Conservation (phyloP, 2,888 invertebrate genomes). For the Petrolisthes manimaculis region DNA sequence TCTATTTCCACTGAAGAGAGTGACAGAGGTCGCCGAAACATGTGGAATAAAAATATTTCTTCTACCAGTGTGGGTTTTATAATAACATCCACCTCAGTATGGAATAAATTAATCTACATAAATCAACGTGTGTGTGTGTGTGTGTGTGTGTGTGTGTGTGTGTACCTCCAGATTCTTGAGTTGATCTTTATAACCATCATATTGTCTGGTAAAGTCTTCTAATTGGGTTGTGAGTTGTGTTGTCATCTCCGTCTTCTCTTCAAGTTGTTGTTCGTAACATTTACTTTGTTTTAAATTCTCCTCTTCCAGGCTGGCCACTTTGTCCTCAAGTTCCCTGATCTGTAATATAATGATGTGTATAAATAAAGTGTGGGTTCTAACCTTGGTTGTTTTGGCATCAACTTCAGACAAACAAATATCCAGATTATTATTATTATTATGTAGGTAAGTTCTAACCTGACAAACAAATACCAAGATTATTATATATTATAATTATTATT, state of each 20-base stretch:
- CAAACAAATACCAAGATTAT: no score
- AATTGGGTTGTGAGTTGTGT: constrained; percentile 13
- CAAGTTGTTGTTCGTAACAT: constrained; percentile 36
- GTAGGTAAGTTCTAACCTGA: no score
- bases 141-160: background rate
- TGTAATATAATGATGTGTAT: constrained; percentile 3
- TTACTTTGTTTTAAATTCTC: constrained; percentile 6
- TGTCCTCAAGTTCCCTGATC: constrained; percentile 28
- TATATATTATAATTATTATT: no score
- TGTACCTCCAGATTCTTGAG: constrained; percentile 51
- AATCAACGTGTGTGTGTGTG: background rate
- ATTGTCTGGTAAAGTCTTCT: constrained; percentile 14
- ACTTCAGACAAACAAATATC: no score
- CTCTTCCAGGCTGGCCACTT: constrained; percentile 21
- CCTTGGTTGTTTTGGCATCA: constrained; percentile 2
- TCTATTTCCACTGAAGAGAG: no score
- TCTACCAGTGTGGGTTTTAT: no score
- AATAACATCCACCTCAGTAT: no score
- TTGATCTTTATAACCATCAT: constrained; percentile 49
- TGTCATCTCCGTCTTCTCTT: constrained; percentile 19
- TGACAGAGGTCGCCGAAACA: no score
- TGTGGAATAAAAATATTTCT: no score
- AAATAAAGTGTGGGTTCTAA: background rate
- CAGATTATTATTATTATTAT: no score
- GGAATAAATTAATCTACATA: background rate